These are phyloP conservation scores for Cheilosia scutellata DNA, from an alignment of 2,888 invertebrate genomes.

Conservation along the genomic window DNA sequence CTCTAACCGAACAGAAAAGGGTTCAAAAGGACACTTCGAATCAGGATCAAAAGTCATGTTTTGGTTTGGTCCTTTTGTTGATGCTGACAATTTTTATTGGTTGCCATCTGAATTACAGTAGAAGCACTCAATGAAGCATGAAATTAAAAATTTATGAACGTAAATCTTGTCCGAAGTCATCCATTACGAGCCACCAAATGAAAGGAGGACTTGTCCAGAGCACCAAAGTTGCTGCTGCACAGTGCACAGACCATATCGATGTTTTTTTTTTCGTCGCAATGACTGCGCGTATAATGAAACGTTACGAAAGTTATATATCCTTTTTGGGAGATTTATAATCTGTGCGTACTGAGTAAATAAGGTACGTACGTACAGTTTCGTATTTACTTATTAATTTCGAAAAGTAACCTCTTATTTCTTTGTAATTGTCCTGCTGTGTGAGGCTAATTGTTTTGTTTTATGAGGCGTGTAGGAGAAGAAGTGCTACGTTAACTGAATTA, in stretches of 20 bases:
- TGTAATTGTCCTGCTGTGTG: background rate
- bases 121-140: slow-evolving; percentile 57
- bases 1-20: slow-evolving; percentile 9
- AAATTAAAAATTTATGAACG: slow-evolving; percentile 60
- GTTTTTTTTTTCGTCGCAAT: background rate
- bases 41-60: slow-evolving; percentile 47
- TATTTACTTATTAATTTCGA: slow-evolving; percentile 27
- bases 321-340: slow-evolving; percentile 39
- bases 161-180: slow-evolving; percentile 55
- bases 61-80: slow-evolving; percentile 5
- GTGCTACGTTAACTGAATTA: background rate
- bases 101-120: slow-evolving; percentile 34
- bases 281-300: slow-evolving; percentile 26
- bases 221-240: slow-evolving; percentile 7
- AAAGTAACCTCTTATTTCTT: slow-evolving; percentile 7
- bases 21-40: slow-evolving; percentile 41
- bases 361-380: background rate
- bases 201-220: slow-evolving; percentile 2
- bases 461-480: background rate
- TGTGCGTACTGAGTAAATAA: slow-evolving; percentile 38
- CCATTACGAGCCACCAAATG: slow-evolving; percentile 33
- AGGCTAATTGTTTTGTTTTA: slow-evolving; percentile 5
- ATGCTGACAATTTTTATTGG: slow-evolving; percentile 36
- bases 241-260: slow-evolving; percentile 12
- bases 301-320: slow-evolving; percentile 21